Conservation (phyloP, 2,113 vertebrate species). For the Scomber colias region DNA sequence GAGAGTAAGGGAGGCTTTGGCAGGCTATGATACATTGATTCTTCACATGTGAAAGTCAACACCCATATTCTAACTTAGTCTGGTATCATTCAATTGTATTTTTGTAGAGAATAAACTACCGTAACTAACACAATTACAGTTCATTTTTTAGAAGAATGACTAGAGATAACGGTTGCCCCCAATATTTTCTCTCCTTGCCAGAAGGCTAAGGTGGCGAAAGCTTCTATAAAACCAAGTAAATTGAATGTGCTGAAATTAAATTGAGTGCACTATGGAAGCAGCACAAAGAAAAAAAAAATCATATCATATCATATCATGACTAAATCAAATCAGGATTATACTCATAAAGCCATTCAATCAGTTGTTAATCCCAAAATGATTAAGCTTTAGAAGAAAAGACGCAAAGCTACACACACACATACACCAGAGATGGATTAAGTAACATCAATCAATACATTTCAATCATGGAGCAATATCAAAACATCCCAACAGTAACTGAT, state of each 20-base stretch:
- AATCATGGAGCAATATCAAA: conserved; percentile 42
- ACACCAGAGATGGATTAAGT: conserved; percentile 36
- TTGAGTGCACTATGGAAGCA: conserved; percentile 42
- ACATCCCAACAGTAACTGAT: conserved; percentile 40
- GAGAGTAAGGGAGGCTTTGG: conserved; percentile 36
- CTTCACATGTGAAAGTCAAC: conserved; percentile 26
- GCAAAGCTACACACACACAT: conserved; percentile 3
- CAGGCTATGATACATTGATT: conserved; percentile 9
- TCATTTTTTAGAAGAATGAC: conserved; percentile 50
- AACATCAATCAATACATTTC: conserved; percentile 65
- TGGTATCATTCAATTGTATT: conserved; percentile 22
- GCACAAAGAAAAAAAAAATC: conserved; percentile 37
- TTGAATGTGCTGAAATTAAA: conserved; percentile 64
- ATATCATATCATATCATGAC: conserved; percentile 46
- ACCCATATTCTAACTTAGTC: background rate
- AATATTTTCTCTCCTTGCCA: conserved; percentile 36
- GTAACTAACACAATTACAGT: conserved; percentile 34
- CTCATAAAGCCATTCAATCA: conserved; percentile 68
- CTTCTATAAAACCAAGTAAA: conserved; percentile 51
- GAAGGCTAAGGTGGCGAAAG: conserved; percentile 44
- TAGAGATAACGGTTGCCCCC: conserved; percentile 48
- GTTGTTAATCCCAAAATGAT: conserved; percentile 74
- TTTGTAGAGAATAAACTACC: conserved; percentile 17
- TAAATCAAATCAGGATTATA: conserved; percentile 79
- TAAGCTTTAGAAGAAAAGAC: conserved; percentile 47